These are phyloP conservation scores for Ophion ventricosus DNA, from an alignment of 2,888 invertebrate genomes.

Conservation along the genomic window DNA sequence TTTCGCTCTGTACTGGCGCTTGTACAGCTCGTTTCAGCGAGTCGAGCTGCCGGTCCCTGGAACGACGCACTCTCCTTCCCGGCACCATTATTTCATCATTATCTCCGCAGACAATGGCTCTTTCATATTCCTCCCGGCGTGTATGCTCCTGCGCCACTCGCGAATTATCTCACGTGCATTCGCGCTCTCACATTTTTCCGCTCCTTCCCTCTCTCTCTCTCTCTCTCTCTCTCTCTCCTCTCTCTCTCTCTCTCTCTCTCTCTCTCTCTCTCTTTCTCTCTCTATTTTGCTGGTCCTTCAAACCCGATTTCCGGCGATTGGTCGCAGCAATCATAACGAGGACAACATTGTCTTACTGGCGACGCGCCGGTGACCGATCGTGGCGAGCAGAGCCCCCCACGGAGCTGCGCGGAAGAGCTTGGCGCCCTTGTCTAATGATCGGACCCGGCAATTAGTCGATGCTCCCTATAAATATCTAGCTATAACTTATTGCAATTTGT, in stretches of 20 bases:
- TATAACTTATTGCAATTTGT: constrained; percentile 77
- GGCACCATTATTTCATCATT: constrained; percentile 74
- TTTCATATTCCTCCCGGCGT: constrained; percentile 57
- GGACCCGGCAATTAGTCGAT: constrained; percentile 75
- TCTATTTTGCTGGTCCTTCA: too few relatives aligned
- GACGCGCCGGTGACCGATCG: too few relatives aligned
- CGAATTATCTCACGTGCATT: constrained; percentile 40
- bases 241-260: too few relatives aligned
- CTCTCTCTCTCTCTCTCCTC: too few relatives aligned
- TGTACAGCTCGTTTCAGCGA: constrained; percentile 19
- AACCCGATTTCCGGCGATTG: constrained; percentile 4
- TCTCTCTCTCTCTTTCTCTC: too few relatives aligned
- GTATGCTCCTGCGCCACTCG: not conserved
- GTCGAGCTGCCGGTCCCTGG: constrained; percentile 67
- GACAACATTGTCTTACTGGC: too few relatives aligned
- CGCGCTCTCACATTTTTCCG: constrained; percentile 12
- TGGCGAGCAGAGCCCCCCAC: too few relatives aligned
- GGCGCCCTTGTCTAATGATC: not conserved
- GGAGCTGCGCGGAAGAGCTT: too few relatives aligned
- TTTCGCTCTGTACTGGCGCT: constrained; percentile 69
- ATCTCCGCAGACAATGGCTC: constrained; percentile 70
- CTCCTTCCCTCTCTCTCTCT: not conserved
- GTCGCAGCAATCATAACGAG: not conserved
- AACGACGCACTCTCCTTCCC: constrained; percentile 70
- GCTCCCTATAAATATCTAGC: constrained; percentile 74